A percentile compares a stretch with the other conserved stretches of the same genome.
Conservation (phyloP, 2,113 vertebrate species). For the Phrynosoma blainvillii region DNA sequence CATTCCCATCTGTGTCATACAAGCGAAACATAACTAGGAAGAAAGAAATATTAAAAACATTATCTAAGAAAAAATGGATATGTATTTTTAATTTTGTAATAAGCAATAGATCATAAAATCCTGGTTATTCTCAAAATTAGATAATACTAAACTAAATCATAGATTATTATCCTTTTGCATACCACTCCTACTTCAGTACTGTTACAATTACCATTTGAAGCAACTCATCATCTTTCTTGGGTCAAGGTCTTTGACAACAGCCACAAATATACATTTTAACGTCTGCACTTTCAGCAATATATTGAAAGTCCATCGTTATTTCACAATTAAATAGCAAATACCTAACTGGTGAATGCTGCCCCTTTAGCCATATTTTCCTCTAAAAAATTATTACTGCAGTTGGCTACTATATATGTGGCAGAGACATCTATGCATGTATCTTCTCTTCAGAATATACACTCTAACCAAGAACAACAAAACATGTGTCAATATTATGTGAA, state of each 20-base stretch:
- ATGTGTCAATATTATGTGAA: background rate
- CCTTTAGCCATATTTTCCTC: no score
- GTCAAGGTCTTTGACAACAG: background rate
- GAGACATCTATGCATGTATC: background rate
- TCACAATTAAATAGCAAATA: background rate
- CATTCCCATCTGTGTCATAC: conserved; percentile 87
- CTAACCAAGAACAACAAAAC: background rate
- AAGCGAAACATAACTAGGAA: conserved; percentile 87
- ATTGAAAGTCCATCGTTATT: background rate
- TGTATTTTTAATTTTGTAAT: background rate
- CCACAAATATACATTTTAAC: background rate
- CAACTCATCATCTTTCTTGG: background rate
- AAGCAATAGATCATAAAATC: conserved; percentile 11
- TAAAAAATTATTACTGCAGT: background rate
- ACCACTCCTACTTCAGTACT: background rate
- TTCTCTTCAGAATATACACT: background rate
- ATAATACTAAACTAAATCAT: background rate
- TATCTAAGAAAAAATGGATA: background rate
- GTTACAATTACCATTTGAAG: background rate
- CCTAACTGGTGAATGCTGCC: background rate
- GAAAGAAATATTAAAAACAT: conserved; percentile 39
- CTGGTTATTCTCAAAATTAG: background rate
- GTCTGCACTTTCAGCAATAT: background rate
- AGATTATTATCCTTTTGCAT: background rate
- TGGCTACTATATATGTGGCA: background rate